These are phyloP conservation scores for Oreamnos americanus DNA, from an alignment of 2,113 vertebrate species.

Conservation along the genomic window DNA sequence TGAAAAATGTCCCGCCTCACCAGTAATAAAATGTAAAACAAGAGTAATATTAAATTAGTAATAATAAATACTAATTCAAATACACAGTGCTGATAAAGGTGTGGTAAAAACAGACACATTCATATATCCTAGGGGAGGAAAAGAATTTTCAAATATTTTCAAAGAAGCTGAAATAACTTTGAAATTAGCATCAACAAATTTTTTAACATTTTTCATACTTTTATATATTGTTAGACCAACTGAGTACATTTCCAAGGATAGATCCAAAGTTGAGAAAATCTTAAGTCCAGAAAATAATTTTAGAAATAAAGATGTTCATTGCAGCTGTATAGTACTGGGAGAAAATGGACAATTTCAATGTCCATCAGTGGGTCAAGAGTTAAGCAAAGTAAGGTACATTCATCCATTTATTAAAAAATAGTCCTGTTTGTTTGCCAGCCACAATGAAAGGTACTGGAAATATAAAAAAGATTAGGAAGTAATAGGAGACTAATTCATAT, in stretches of 20 bases:
- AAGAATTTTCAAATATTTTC: slow-evolving; percentile 28
- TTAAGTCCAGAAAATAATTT: neutral
- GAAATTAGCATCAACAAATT: neutral
- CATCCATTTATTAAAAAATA: neutral
- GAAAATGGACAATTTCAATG: neutral
- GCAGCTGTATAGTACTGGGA: neutral
- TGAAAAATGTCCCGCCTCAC: neutral
- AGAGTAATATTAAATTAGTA: neutral
- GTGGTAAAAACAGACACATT: neutral
- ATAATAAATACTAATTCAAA: neutral
- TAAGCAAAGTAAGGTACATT: neutral
- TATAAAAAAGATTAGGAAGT: neutral
- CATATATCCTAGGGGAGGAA: neutral
- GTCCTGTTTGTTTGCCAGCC: neutral
- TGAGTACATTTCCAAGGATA: neutral
- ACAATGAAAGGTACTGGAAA: neutral
- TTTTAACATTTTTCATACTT: neutral
- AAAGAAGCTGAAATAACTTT: neutral
- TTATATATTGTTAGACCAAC: neutral
- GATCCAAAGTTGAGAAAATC: slow-evolving; percentile 13
- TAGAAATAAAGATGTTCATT: neutral
- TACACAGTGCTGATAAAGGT: neutral
- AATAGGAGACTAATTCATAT: neutral
- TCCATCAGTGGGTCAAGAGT: neutral
- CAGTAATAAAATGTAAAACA: slow-evolving; percentile 34